Base-by-base conservation (phyloP, 2,113 vertebrate species). In the Dasyprocta punctata region DNA sequence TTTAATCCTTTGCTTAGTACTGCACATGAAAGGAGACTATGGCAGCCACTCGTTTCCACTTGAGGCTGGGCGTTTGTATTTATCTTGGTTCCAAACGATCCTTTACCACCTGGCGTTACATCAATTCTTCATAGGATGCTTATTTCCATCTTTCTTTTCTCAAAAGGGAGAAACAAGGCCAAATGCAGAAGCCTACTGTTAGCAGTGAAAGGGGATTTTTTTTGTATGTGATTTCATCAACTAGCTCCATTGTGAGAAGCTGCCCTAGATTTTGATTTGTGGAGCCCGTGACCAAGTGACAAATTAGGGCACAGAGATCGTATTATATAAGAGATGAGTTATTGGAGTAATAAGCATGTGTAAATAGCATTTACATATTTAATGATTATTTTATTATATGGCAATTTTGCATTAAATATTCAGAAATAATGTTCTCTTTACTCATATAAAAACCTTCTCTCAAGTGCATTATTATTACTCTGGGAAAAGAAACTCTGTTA, bases 371-470 rank as follows among this genome's bases (percentile, higher is more conserved):
- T 98, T 97, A 98, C 97, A 98, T 92, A 95, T 96, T 88, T 98
- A 98, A 98, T 92, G 92, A 97, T 93, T 84, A 71, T 97, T 98
- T 98, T 97, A 98, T 97, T 98, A 49, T 1, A 78, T 95, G 95
- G 92, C 92, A 97, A 85, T 98, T 98, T 97, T 94, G 12, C 96
- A 97, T 98, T 98, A 98, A 98, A 97, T 98, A 97, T 97, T 97
- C 97, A 98, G 58, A 97, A 96, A 95, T 92, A 96, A 92, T 63
- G 0, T 95, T 98, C 98, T 96, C 97, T 82, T 97, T 98, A 81
- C 95, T 98, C 97, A 96, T 82, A 86, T 95, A 84, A 97, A 97
- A 98, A 44, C 54, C 44, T 98, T 98, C 97, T 94, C 61, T 81
- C 92, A 96, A 96, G 87, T 93, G 88, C 78, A 49, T 97, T 98